A percentile compares a stretch with the other conserved stretches of the same genome.
phyloP scores from a whole-genome alignment of 2,113 vertebrate species.

The Tachysurus fulvidraco region DNA sequence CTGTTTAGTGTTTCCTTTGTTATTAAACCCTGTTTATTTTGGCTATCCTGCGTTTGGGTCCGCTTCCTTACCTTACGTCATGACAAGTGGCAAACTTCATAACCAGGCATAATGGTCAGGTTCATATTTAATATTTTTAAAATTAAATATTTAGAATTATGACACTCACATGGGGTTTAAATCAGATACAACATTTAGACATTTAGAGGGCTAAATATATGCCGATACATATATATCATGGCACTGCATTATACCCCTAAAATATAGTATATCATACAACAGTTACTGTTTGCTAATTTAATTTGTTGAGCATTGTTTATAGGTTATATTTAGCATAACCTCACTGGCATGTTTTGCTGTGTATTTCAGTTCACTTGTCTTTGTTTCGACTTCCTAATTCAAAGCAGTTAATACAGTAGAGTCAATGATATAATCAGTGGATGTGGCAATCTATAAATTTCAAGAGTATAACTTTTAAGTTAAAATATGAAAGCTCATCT shows the following conservation, averaged over 20 bases:
- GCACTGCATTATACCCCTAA: neutral
- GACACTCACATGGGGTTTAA: neutral
- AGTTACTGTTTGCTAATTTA: neutral
- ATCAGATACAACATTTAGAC: neutral
- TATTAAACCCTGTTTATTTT: no score
- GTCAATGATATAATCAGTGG: neutral
- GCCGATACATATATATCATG: neutral
- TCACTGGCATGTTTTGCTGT: neutral
- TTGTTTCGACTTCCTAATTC: neutral
- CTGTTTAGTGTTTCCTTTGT: no score
- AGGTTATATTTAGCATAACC: neutral
- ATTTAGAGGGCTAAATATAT: neutral
- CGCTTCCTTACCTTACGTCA: no score
- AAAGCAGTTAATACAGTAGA: neutral
- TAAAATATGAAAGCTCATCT: neutral
- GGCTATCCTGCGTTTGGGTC: no score
- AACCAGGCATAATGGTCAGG: neutral
- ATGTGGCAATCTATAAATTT: neutral
- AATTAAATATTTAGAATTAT: neutral
- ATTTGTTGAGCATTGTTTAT: neutral
- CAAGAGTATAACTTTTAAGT: neutral
- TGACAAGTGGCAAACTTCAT: no score
- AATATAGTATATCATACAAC: neutral
- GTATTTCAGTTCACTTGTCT: neutral
- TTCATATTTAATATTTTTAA: neutral